phyloP scores from a whole-genome alignment of 1,140 invertebrate genomes.

The Marisa cornuarietis region DNA sequence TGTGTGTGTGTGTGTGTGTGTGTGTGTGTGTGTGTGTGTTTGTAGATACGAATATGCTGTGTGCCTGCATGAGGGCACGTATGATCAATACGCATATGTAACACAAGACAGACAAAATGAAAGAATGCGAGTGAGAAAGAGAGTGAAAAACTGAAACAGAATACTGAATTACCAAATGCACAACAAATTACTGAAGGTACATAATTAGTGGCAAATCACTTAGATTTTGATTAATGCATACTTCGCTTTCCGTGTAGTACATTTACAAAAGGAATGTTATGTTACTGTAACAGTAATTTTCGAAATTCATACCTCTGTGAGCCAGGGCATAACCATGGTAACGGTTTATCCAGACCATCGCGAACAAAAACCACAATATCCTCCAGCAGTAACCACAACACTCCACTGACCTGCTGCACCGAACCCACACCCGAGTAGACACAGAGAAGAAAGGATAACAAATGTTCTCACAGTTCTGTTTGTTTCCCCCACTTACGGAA shows the following conservation, averaged over 20 bases:
- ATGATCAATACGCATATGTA: not conserved
- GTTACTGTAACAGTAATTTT: not conserved
- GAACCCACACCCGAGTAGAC: not conserved
- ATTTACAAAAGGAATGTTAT: not conserved
- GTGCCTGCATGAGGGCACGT: not conserved
- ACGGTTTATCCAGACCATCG: slow-evolving; percentile 11
- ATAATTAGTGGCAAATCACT: not conserved
- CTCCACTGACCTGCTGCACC: not conserved
- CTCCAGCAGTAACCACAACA: not conserved
- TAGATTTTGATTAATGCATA: not conserved
- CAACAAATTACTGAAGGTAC: not conserved
- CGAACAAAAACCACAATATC: not conserved
- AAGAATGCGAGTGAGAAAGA: not conserved
- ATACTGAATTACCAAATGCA: not conserved
- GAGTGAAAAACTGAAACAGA: not conserved
- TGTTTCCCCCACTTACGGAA: not conserved
- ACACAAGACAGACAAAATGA: not conserved
- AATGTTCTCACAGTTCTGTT: not conserved
- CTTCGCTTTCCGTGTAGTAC: not conserved
- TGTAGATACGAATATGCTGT: not conserved
- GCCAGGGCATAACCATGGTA: not conserved
- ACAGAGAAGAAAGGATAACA: not conserved
- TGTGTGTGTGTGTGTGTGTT: not conserved
- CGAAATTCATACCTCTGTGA: not conserved
- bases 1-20: not conserved